These are phyloP conservation scores for Pelecanus crispus DNA, from an alignment of 2,113 vertebrate genomes.

Conservation along the genomic window DNA sequence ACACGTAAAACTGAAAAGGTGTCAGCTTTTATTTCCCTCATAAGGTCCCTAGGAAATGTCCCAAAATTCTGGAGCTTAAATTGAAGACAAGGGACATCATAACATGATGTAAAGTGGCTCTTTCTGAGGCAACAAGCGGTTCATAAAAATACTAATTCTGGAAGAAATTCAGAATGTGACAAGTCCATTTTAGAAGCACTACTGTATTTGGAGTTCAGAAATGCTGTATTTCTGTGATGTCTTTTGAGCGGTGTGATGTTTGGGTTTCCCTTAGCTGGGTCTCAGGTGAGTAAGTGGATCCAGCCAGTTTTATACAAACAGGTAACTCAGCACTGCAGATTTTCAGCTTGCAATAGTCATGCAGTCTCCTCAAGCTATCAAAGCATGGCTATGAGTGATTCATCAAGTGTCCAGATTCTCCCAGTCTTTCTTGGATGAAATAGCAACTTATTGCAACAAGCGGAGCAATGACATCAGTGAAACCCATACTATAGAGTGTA, in stretches of 20 bases:
- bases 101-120: neutral
- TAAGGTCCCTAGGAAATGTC: neutral
- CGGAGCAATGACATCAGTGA: neutral
- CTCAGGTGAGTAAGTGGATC: neutral
- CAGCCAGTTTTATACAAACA: neutral
- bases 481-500: neutral
- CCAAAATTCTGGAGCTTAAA: neutral
- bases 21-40: neutral
- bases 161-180: neutral
- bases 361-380: neutral
- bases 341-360: neutral
- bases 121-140: neutral
- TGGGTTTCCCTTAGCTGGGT: neutral
- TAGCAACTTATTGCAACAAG: neutral
- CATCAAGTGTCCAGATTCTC: neutral
- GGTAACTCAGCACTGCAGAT: neutral
- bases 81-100: neutral
- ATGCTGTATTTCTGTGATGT: neutral
- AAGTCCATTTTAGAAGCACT: neutral
- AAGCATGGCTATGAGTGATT: neutral
- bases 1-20: neutral
- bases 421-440: neutral
- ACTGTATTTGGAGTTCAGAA: neutral
- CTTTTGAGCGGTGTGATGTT: neutral
- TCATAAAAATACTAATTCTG: neutral